These are phyloP conservation scores for Ceratitis capitata DNA, from an alignment of 1,140 invertebrate species.

Conservation along the genomic window DNA sequence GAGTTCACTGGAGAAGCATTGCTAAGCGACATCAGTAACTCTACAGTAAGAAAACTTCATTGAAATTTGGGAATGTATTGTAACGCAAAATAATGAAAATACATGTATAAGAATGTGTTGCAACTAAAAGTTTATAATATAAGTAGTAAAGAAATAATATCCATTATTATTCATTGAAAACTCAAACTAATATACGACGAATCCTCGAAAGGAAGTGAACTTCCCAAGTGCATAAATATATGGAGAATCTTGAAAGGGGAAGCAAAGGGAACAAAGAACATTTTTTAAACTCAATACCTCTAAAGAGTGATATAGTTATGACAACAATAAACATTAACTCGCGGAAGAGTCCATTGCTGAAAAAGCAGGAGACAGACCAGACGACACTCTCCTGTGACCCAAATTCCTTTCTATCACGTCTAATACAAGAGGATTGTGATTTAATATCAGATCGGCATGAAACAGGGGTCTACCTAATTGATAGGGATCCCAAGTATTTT, in stretches of 20 bases:
- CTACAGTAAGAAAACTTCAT: neutral
- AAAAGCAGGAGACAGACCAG: slow-evolving; percentile 65
- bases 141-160: neutral
- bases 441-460: slow-evolving; percentile 95
- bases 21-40: neutral
- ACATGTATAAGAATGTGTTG: neutral
- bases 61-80: neutral
- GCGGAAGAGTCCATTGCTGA: slow-evolving; percentile 61
- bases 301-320: slow-evolving; percentile 53
- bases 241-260: too few relatives aligned
- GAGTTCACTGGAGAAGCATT: neutral
- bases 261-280: too few relatives aligned
- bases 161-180: neutral
- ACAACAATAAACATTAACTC: slow-evolving; percentile 64
- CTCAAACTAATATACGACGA: neutral
- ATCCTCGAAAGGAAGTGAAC: too few relatives aligned
- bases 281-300: neutral
- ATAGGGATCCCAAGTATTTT: slow-evolving; percentile 99
- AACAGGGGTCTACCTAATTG: slow-evolving; percentile 97
- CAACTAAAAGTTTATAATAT: neutral
- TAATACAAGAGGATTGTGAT: slow-evolving; percentile 95
- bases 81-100: neutral
- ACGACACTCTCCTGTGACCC: slow-evolving; percentile 95
- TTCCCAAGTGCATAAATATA: too few relatives aligned
- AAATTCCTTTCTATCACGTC: slow-evolving; percentile 95